Evolutionary conservation across 2,797 vertebrate genomes (phyloP), one percentile per base, ranked within the genome.

Genomic region (Menidia menidia): DNA sequence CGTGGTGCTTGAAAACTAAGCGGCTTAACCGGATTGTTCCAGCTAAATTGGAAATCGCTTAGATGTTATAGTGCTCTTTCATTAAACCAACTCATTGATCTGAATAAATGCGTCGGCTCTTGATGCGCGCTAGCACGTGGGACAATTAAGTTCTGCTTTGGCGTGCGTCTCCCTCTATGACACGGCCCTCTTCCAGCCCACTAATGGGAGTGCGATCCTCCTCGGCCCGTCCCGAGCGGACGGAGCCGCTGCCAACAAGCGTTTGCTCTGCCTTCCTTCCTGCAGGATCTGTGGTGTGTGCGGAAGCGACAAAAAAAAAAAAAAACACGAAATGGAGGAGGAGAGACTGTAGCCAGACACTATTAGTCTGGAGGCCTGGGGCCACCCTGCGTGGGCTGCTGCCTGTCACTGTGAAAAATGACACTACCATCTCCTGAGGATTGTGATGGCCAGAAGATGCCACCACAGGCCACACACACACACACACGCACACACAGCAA

Each of bases 321-420:
- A 25, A 25, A 2, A 61, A 80, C 65, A 71, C 43, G 68, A 62
- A 50, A 80, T 51, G 64, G 61, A 64, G 78, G 58, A 73, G 51
- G 52, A 47, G 73, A 75, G 75, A 77, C 70, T 77, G 30, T 13
- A 68, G 76, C 87, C 90, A 92, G 90, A 92, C 86, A 78, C 86
- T 88, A 92, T 94, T 93, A 91, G 92, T 93, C 90, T 90, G 78
- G 79, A 88, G 86, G 89, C 83, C 88, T 33, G 68, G 68, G 88
- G 88, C 91, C 85, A 84, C 83, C 90, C 73, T 86, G 89, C 82
- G 86, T 90, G 84, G 92, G 89, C 83, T 55, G 73, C 83, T 80
- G 82, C 82, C 89, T 93, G 93, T 93, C 92, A 90, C 68, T 67
- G 88, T 94, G 93, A 95, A 90, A 94, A 93, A 95, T 94, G 91